Conservation (phyloP, 2,113 vertebrate genomes). For the Machaerirhynchus nigripectus region DNA sequence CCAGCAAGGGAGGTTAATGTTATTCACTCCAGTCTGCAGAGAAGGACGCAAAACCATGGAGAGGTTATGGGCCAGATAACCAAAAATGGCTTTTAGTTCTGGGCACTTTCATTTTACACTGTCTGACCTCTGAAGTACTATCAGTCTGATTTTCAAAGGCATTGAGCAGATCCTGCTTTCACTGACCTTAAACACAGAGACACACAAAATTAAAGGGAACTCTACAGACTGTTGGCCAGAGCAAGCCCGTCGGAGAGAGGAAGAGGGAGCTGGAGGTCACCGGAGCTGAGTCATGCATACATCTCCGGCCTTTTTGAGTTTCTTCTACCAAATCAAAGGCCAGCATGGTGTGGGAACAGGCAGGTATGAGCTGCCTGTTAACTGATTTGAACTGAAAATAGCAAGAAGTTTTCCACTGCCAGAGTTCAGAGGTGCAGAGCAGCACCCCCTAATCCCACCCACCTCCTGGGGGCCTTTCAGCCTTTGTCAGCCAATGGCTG, state of each 20-base stretch:
- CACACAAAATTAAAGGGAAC: neutral
- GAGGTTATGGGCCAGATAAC: constrained; percentile 40
- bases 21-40: neutral
- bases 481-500: rapidly evolving
- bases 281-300: rapidly evolving
- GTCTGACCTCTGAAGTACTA: neutral
- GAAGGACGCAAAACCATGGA: neutral
- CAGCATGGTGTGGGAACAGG: neutral
- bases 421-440: neutral
- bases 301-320: neutral
- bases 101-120: constrained; percentile 17
- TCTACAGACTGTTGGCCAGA: neutral
- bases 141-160: constrained; percentile 2
- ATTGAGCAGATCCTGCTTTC: neutral
- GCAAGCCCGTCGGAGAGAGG: rapidly evolving
- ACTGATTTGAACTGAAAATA: neutral
- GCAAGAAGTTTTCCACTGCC: neutral
- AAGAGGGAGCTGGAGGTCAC: neutral
- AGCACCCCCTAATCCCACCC: neutral
- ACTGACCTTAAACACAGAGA: neutral
- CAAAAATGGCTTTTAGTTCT: constrained; percentile 43
- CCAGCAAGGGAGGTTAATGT: constrained; percentile 12
- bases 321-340: neutral
- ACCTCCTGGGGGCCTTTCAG: neutral
- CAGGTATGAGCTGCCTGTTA: neutral